Base-by-base conservation (phyloP, 2,113 vertebrate genomes). In the Gorsachius goisagi region DNA sequence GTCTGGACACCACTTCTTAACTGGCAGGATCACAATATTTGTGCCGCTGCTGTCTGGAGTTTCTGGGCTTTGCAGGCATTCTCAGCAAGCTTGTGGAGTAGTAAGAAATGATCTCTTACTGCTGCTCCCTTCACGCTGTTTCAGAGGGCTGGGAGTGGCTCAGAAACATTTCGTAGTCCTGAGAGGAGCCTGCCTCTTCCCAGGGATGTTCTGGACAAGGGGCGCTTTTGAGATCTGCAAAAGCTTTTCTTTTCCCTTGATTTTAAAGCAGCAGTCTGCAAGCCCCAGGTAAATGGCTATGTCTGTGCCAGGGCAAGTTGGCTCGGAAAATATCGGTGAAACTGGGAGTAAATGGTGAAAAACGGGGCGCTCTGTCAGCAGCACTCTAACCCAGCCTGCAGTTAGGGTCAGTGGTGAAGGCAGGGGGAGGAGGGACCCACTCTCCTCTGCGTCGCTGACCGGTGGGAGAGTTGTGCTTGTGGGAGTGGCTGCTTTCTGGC, bases 161-260 rank as follows among this genome's bases (percentile, higher is more conserved):
- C 8, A 20, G 71, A 66, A 49, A 24, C 0, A 6, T 21, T n/a
- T 27, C 26, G 9, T 11, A 27, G 35, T 20, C 12, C 55, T 27
- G 33, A 3, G 90, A 49, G 71, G 94, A 88, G 85, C 64, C 41
- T 80, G 62, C 32, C 33, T 64, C 69, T 86, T 62, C 41, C 32
- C 27, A 44, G 10, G 24, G 24, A 8, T 66, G 41, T 24, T 76
- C 41, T 73, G 66, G 79, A 26, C 53, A 28, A 59, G 26, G 22
- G 44, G 4, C 0, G 0, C 33, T 69, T 78, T 9, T 5, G 39
- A 52, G 56, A 53, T 28, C 55, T 1, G 20, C 66, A 41, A 10
- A 49, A 72, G 56, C 5, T 45, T 62, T 60, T 47, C 8, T 64
- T 53, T 1, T 12, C 20, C 53, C 33, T 60, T 18, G 4, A 47